A percentile compares a stretch with the other conserved stretches of the same genome.
Evolutionary conservation across 1,140 invertebrate genomes (phyloP).

Genomic region (Zophobas morio): DNA sequence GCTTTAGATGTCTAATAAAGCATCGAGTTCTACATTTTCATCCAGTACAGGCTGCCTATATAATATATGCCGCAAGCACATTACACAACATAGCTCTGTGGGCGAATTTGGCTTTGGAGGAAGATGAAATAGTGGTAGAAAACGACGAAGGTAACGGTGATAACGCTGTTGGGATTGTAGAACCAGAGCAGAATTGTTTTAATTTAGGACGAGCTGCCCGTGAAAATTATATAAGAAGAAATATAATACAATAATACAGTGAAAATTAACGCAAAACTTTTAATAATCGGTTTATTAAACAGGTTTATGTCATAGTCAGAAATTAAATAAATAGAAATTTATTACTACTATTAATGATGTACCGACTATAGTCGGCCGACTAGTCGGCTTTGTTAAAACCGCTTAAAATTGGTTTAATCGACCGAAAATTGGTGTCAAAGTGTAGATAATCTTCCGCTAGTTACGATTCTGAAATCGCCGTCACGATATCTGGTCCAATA

Average conservation of each 20-base stretch:
- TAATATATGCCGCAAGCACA: conserved; percentile 41
- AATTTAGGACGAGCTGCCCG: conserved; percentile 7
- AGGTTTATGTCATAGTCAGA: neutral
- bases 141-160: neutral
- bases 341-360: too few species aligned
- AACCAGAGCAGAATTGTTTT: neutral
- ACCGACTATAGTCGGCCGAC: too few species aligned
- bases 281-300: neutral
- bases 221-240: neutral
- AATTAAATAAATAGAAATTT: too few species aligned
- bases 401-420: too few species aligned
- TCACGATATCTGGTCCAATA: too few species aligned
- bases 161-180: neutral
- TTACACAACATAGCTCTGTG: conserved; percentile 21
- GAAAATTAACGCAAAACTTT: too few species aligned
- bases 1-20: conserved; percentile 57
- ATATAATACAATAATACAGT: neutral
- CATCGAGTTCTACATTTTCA: conserved; percentile 50
- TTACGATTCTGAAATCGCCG: too few species aligned
- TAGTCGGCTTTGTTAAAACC: too few species aligned
- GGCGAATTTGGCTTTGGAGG: conserved; percentile 2
- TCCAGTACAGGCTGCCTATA: conserved; percentile 42
- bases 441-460: too few species aligned
- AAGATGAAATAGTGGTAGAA: conserved; percentile 4
- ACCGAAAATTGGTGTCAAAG: too few species aligned